Conservation (phyloP, 1,140 invertebrate species). For the Drosophila ohnishii region DNA sequence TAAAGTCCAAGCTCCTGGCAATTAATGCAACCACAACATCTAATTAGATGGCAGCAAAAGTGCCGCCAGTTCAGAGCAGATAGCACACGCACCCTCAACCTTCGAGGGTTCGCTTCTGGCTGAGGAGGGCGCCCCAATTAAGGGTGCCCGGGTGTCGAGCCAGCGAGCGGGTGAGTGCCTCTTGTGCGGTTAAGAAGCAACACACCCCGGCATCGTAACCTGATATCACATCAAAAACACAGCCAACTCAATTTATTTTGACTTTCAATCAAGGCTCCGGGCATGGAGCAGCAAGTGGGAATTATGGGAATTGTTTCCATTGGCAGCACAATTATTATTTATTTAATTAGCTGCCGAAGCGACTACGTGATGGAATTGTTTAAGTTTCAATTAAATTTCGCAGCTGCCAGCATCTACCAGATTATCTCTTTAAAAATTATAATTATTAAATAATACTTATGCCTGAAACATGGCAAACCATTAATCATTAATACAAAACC, state of each 20-base stretch:
- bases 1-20: slow-evolving; percentile 66
- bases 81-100: slow-evolving; percentile 55
- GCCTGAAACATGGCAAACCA: background rate
- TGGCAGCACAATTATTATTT: slow-evolving; percentile 38
- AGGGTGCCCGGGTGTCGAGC: slow-evolving; percentile 50
- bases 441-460: background rate
- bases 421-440: background rate
- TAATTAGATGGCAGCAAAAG: slow-evolving; percentile 72
- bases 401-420: background rate
- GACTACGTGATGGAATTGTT: background rate
- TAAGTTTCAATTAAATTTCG: slow-evolving; percentile 1
- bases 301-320: slow-evolving; percentile 20
- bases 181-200: slow-evolving; percentile 59
- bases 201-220: slow-evolving; percentile 38
- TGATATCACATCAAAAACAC: slow-evolving; percentile 41
- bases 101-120: background rate
- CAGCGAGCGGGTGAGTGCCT: slow-evolving; percentile 37
- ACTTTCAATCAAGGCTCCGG: slow-evolving; percentile 20
- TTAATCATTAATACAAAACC: background rate
- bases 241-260: slow-evolving; percentile 35
- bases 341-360: slow-evolving; percentile 36
- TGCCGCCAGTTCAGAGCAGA: slow-evolving; percentile 56
- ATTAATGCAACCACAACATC: slow-evolving; percentile 73
- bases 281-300: background rate
- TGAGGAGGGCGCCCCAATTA: slow-evolving; percentile 50